Evolutionary conservation across 2,797 vertebrate species (phyloP), one percentile per base, ranked within the genome.

Genomic region (Xerus rutilus): DNA sequence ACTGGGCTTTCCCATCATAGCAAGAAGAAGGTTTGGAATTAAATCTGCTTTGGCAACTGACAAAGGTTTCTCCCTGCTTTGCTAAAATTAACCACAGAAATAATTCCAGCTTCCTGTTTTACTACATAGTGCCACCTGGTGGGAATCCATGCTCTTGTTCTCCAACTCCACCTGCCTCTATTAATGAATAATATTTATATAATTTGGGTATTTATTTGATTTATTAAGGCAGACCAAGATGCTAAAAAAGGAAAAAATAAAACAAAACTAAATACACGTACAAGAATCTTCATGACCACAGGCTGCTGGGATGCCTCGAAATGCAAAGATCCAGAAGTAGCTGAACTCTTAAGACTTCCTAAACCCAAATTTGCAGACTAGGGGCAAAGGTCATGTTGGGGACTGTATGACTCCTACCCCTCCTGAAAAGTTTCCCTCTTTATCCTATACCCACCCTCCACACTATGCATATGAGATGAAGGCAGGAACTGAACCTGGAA

Each of bases 131-230:
- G 64, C 74, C 74, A 17, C 47, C 89, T 86, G 28, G 73, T 94
- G 83, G 69, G 45, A 69, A 43, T 2, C 35, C 3, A 13, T 2
- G 4, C 76, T 32, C 47, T 23, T 13, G 13, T 25, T 39, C n/a
- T 13, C 49, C 49, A 59, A 23, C 23, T 83, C 83, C 5, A 5
- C 21, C 52, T 74, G 54, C 13, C 20, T 77, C 69, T 76, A 13
- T 7, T 10, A 25, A 83, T 10, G 32, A 83, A 45, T 21, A 32
- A 99, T 99, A 86, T 47, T 83, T 74, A n/a, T 57, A 23, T 64
- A 57, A 65, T 25, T 76, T 13, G 39, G 18, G 18, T 84, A 28
- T 59, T 83, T 39, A 35, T 72, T 88, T 93, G 17, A 88, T 47
- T 57, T 84, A 39, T 65, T 30, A 32, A 32, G 30, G 30, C 32